Conservation (phyloP, 2,888 invertebrate species). For the Cheilosia vulpina region DNA sequence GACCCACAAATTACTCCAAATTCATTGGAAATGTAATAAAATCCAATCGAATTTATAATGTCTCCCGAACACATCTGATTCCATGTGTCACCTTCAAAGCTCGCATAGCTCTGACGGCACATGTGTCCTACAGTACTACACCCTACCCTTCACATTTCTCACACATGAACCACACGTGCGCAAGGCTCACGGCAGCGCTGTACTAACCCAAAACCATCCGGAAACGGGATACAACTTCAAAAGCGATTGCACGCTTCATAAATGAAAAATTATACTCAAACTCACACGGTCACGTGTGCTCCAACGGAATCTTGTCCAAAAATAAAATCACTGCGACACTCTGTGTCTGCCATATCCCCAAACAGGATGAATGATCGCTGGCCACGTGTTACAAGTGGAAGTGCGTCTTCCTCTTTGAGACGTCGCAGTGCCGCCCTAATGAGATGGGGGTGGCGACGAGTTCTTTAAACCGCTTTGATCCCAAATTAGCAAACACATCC, state of each 20-base stretch:
- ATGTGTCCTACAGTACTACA: constrained; percentile 41
- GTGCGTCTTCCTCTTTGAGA: constrained; percentile 14
- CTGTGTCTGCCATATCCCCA: constrained; percentile 9
- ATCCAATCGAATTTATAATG: neutral
- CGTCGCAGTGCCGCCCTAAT: constrained; percentile 5
- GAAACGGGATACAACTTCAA: constrained; percentile 64
- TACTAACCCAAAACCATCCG: constrained; percentile 56
- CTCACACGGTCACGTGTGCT: constrained; percentile 65
- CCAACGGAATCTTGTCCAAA: constrained; percentile 49
- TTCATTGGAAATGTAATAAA: neutral
- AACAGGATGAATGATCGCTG: constrained; percentile 63
- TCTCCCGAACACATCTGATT: constrained; percentile 4
- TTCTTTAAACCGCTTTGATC: constrained; percentile 22
- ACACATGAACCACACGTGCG: constrained; percentile 70
- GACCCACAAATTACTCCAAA: neutral
- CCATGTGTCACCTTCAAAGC: constrained; percentile 43
- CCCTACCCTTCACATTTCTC: constrained; percentile 33
- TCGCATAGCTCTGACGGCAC: constrained; percentile 15
- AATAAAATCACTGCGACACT: constrained; percentile 53
- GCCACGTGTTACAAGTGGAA: constrained; percentile 59
- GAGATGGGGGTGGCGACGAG: constrained; percentile 2
- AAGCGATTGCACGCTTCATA: constrained; percentile 70
- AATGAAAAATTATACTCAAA: constrained; percentile 61
- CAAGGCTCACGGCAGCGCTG: constrained; percentile 27
- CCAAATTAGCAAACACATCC: constrained; percentile 24